Evolutionary conservation across 2,113 vertebrate species (phyloP).

Genomic region (Aplodontia rufa): DNA sequence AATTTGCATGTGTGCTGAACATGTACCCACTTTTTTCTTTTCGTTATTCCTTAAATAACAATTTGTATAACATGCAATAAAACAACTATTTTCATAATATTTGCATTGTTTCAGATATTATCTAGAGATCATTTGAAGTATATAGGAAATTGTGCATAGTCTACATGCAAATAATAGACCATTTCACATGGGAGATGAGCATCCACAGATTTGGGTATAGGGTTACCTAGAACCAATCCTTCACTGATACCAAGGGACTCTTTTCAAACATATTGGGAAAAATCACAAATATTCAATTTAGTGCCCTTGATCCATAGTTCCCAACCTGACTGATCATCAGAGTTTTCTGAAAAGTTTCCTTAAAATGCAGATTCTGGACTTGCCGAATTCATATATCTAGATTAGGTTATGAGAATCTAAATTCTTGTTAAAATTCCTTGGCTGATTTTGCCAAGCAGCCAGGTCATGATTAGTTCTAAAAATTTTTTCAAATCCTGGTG

Average conservation of each 20-base stretch:
- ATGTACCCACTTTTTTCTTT: too few relatives aligned
- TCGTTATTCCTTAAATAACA: too few relatives aligned
- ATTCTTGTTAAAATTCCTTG: neutral
- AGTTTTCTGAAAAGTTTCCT: neutral
- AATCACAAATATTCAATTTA: neutral
- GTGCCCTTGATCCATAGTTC: neutral
- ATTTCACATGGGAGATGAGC: neutral
- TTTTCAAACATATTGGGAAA: neutral
- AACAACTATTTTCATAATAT: neutral
- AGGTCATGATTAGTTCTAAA: constrained; percentile 37
- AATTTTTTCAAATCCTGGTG: constrained; percentile 2
- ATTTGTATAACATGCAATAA: neutral
- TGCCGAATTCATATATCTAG: neutral
- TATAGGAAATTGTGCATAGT: neutral
- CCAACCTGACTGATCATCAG: neutral
- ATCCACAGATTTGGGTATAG: neutral
- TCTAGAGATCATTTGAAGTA: neutral
- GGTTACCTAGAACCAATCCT: neutral
- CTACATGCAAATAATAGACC: neutral
- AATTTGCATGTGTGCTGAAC: neutral
- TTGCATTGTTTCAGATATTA: neutral
- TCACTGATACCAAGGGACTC: neutral
- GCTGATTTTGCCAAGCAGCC: neutral
- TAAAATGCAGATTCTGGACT: neutral
- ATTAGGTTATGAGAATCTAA: neutral